phyloP scores from a whole-genome alignment of 2,113 vertebrate species.

The Sturnus vulgaris region DNA sequence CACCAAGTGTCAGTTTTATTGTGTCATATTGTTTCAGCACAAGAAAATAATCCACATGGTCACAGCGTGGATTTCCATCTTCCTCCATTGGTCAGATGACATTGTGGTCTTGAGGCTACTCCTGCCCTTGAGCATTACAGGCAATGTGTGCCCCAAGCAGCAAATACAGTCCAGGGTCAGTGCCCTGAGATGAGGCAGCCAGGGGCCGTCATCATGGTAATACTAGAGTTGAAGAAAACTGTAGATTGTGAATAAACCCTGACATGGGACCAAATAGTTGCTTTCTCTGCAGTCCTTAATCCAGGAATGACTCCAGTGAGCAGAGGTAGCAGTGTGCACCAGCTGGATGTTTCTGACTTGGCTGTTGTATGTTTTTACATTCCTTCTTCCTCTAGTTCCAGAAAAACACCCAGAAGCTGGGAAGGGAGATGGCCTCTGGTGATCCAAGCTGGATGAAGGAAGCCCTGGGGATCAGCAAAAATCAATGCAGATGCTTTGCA shows the following conservation, averaged over 20 bases:
- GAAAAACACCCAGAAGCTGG: neutral
- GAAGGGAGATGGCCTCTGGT: neutral
- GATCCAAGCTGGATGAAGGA: neutral
- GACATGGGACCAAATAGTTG: neutral
- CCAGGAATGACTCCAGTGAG: neutral
- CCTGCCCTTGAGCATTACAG: neutral
- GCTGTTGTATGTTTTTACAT: neutral
- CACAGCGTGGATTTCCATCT: fast-evolving
- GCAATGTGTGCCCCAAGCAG: neutral
- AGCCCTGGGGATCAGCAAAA: neutral
- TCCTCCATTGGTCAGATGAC: fast-evolving
- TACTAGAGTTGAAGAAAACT: neutral
- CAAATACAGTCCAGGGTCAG: neutral
- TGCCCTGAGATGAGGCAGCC: neutral
- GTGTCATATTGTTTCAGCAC: neutral
- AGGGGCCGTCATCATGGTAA: neutral
- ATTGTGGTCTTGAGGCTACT: neutral
- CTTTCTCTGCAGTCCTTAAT: neutral
- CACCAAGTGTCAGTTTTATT: neutral
- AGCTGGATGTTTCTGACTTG: neutral
- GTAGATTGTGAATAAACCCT: neutral
- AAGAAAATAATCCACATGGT: neutral
- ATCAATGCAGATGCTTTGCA: neutral
- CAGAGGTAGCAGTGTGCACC: neutral
- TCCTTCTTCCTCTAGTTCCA: neutral